Percentiles rank a stretch among this genome's conserved stretches.
These are phyloP conservation scores for Phyllopteryx taeniolatus DNA, from an alignment of 2,113 vertebrate genomes.

Conservation along the genomic window DNA sequence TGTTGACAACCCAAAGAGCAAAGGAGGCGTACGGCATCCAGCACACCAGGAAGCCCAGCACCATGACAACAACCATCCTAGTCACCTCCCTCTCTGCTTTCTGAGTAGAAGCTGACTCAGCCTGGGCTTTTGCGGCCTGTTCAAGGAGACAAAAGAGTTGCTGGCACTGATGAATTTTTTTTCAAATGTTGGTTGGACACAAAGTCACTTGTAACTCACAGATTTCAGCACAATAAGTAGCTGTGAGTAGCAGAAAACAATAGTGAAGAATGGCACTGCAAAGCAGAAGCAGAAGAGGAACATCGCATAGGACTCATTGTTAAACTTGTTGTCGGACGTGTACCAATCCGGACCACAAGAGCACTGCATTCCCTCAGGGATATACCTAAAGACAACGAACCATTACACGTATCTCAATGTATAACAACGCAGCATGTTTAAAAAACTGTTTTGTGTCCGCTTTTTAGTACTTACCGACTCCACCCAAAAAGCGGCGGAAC, in stretches of 20 bases:
- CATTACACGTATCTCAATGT: neutral
- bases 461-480: slow-evolving; percentile 68
- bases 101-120: slow-evolving; percentile 75
- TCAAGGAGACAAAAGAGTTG: neutral
- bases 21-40: slow-evolving; percentile 70
- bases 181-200: neutral
- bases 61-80: slow-evolving; percentile 76
- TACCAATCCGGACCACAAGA: slow-evolving; percentile 79
- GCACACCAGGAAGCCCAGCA: slow-evolving; percentile 75
- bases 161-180: neutral
- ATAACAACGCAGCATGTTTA: neutral
- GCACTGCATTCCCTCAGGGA: slow-evolving; percentile 76
- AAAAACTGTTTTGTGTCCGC: neutral
- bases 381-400: slow-evolving; percentile 62
- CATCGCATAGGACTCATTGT: slow-evolving; percentile 74
- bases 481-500: slow-evolving; percentile 72
- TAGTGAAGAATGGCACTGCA: slow-evolving; percentile 65
- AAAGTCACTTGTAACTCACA: slow-evolving; percentile 35
- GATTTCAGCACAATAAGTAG: slow-evolving; percentile 71
- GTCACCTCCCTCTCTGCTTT: slow-evolving; percentile 76
- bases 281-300: slow-evolving; percentile 80
- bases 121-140: slow-evolving; percentile 73
- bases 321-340: slow-evolving; percentile 73
- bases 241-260: slow-evolving; percentile 73
- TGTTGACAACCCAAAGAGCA: slow-evolving; percentile 64